Evolutionary conservation across 2,113 vertebrate species (phyloP), one percentile per base, ranked within the genome.

Genomic region (Chloropsis cyanopogon): DNA sequence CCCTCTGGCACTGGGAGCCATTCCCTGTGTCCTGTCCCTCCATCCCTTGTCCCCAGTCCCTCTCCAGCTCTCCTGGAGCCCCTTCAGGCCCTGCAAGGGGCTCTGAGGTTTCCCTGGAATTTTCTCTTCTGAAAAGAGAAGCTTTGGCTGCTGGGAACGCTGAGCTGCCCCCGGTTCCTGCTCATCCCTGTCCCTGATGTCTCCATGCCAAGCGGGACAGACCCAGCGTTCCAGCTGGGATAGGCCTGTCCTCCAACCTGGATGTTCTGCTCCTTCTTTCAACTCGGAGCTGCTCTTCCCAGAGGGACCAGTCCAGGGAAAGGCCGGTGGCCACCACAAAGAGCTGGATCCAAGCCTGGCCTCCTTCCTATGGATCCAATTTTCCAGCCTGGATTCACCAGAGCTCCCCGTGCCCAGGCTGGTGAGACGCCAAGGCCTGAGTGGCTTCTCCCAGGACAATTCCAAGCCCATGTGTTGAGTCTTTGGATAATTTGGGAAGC

Each of bases 11-110:
- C 1, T 65, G 12, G 23, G 4, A 86, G 37, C 53, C 63, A 60
- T 77, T 86, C 61, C 71, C 61, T 31, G 35, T 17, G 8, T 76
- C 61, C 53, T 76, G 71, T 50, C 61, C 25, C 71, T 76, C 61
- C 44, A 37, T 2, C 0, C 53, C 33, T 66, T 44, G 21, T 59
- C 22, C 61, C 53, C 5, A 52, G 7, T 46, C 53, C 53, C 37
- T 69, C 39, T 60, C 11, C 72, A 37, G 54, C 63, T 77, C 39
- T 69, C 54, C 39, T 50, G 46, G 46, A 77, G 18, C 33, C 23
- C 33, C 54, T 60, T 8, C 0, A 60, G 46, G 44, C 37, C 11
- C 52, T 59, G 71, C 0, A 0, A 52, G 5, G 2, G 2, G 25
- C 26, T 59, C 17, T 0, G 2, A 77, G 33, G 0, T 31, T 2